Percentiles rank a stretch among this genome's conserved stretches.
Evolutionary conservation across 1,140 invertebrate genomes (phyloP).

Genomic region (Popillia japonica): DNA sequence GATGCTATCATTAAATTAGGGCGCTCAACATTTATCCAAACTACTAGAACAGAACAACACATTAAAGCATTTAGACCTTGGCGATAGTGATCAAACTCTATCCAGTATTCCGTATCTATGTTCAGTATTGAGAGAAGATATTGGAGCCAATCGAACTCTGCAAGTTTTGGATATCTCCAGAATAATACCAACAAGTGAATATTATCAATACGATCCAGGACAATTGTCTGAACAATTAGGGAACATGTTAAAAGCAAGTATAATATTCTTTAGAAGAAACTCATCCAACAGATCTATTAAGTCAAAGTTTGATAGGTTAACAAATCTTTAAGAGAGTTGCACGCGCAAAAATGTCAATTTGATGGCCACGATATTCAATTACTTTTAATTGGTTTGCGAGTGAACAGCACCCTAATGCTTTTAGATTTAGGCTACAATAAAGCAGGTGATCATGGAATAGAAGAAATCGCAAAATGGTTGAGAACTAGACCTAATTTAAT

Average conservation of each 20-base stretch:
- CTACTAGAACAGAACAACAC: constrained; percentile 61
- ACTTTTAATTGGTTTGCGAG: constrained; percentile 61
- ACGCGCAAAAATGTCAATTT: constrained; percentile 68
- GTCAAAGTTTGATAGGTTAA: constrained; percentile 57
- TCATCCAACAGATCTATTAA: not conserved
- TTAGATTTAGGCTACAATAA: constrained; percentile 67
- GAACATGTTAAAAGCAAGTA: constrained; percentile 56
- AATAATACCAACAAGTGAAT: constrained; percentile 58
- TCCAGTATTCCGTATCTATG: constrained; percentile 63
- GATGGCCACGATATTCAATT: constrained; percentile 66
- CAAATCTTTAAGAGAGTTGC: constrained; percentile 62
- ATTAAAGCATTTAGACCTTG: constrained; percentile 64
- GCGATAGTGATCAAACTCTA: constrained; percentile 64
- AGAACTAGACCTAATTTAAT: constrained; percentile 60
- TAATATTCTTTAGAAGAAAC: not conserved
- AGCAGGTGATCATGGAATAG: constrained; percentile 65
- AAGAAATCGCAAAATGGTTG: constrained; percentile 65
- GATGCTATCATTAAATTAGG: constrained; percentile 51
- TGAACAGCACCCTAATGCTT: constrained; percentile 63
- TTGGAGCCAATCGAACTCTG: constrained; percentile 57
- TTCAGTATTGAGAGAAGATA: constrained; percentile 59
- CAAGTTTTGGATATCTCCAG: constrained; percentile 66
- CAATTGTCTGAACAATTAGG: constrained; percentile 55
- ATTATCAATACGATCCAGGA: constrained; percentile 51
- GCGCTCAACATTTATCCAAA: constrained; percentile 61